Evolutionary conservation across 2,888 invertebrate genomes (phyloP), one percentile per base, ranked within the genome.

Genomic region (Pinctada fucata): DNA sequence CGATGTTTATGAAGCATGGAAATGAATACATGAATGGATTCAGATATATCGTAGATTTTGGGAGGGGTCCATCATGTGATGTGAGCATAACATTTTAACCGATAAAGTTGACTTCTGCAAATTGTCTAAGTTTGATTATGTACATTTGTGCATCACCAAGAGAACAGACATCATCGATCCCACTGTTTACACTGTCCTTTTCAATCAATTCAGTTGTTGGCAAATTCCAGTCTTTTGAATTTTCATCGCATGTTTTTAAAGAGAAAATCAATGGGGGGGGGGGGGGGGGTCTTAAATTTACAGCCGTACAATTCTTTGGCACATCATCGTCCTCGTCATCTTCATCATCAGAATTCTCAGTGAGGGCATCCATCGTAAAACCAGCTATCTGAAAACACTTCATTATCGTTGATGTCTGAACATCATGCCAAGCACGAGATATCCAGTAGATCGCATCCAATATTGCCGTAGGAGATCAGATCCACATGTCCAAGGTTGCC

Each of bases 221-320:
- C 13, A 58, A 58, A 13, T 13, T 58, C 58, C 58, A 58, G 58
- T 58, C 58, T 58, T 6, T 58, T 10, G 58, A 58, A 58, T 58
- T 58, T 58, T 58, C 58, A 58, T 71, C 51, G 16, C 51, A 71
- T 48, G 71, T 71, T 50, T 49, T 49, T n/a, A 71, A 13, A 4
- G 13, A 3, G 5, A 45, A 31, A 31, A 31, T 31, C 31, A 31
- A 31, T 31, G 31, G 31, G 31, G 31, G 31, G 31, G 31, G 31
- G 31, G 31, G 31, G 16, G 51, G 51, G 13, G 49, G 13, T 6
- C 51, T 16, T 13, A 31, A 71, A 71, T 5, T 49, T 51, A 50
- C 71, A 71, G 6, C 71, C 71, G 51, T 45, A 71, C 13, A 71
- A 49, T 48, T 71, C 50, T 71, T 51, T 71, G 71, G 71, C 5